Conservation (phyloP, 2,888 invertebrate species). For the Yponomeuta sedellus region DNA sequence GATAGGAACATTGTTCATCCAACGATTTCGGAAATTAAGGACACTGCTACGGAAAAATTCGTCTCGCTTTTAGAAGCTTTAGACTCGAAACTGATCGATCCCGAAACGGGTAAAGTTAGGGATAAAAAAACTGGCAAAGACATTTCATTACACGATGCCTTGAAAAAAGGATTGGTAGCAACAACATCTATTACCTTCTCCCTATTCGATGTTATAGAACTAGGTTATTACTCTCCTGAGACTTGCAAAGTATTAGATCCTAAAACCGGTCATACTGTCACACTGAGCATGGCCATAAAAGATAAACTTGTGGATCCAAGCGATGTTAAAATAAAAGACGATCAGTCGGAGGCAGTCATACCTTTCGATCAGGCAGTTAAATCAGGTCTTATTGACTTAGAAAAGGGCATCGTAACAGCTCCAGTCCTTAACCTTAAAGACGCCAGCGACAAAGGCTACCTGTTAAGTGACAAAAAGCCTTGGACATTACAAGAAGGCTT, state of each 20-base stretch:
- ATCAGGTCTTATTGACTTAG: conserved; percentile 81
- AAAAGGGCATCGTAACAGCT: conserved; percentile 81
- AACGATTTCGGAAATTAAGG: conserved; percentile 87
- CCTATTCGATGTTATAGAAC: conserved; percentile 83
- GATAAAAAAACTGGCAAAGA: conserved; percentile 83
- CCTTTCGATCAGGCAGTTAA: conserved; percentile 83
- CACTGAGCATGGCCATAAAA: conserved; percentile 85
- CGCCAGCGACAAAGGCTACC: conserved; percentile 87
- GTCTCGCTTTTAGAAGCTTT: conserved; percentile 86
- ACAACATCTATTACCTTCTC: conserved; percentile 83
- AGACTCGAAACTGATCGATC: conserved; percentile 79
- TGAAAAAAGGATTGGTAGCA: conserved; percentile 81
- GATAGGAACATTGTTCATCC: conserved; percentile 88
- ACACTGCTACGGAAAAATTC: conserved; percentile 82
- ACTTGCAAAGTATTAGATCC: conserved; percentile 87
- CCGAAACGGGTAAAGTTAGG: conserved; percentile 82
- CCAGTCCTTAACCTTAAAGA: conserved; percentile 85
- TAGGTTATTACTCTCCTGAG: conserved; percentile 85
- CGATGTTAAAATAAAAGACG: conserved; percentile 84
- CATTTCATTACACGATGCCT: conserved; percentile 82
- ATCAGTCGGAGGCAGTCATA: conserved; percentile 79
- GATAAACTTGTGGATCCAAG: conserved; percentile 83
- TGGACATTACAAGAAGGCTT: conserved; percentile 90
- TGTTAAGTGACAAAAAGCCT: conserved; percentile 86
- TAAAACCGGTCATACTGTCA: conserved; percentile 82